Conservation (phyloP, 2,888 invertebrate genomes). For the Nemurella pictetii region DNA sequence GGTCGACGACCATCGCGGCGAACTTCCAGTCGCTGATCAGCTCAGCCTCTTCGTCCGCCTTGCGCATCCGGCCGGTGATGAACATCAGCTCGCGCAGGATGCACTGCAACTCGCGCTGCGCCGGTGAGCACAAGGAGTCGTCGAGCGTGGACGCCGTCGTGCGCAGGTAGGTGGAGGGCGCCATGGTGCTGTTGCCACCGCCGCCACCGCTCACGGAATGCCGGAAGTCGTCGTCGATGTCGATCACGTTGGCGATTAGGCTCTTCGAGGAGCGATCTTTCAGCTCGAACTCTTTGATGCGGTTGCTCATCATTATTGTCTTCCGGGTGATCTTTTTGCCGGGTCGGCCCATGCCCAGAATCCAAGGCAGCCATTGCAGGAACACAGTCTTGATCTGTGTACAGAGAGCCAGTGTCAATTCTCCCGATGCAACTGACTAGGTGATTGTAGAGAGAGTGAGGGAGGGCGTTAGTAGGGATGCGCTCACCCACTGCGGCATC, state of each 20-base stretch:
- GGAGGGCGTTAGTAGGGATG: slow-evolving; percentile 42
- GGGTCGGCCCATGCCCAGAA: slow-evolving; percentile 93
- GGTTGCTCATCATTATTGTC: slow-evolving; percentile 84
- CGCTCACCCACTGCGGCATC: slow-evolving; percentile 97
- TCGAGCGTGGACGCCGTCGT: slow-evolving; percentile 77
- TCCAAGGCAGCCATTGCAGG: slow-evolving; percentile 97
- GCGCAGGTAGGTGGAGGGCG: slow-evolving; percentile 52
- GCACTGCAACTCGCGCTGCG: slow-evolving; percentile 84
- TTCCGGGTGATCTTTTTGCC: slow-evolving; percentile 92
- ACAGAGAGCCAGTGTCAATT: neutral
- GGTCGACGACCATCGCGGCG: slow-evolving; percentile 97
- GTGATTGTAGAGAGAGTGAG: neutral
- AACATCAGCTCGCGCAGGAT: slow-evolving; percentile 93
- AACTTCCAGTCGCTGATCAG: slow-evolving; percentile 97
- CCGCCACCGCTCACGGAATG: slow-evolving; percentile 54
- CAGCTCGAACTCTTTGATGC: slow-evolving; percentile 90
- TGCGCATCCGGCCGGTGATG: slow-evolving; percentile 91
- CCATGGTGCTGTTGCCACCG: slow-evolving; percentile 45
- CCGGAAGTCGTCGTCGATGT: slow-evolving; percentile 93
- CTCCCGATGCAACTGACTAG: neutral
- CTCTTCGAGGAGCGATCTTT: slow-evolving; percentile 94
- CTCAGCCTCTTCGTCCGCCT: slow-evolving; percentile 91
- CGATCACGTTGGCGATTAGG: slow-evolving; percentile 90
- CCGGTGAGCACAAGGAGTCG: slow-evolving; percentile 57
- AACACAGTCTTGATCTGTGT: slow-evolving; percentile 89